phyloP scores from a whole-genome alignment of 64 coral and sea anemone genomes.

The Montipora efflorescens region DNA sequence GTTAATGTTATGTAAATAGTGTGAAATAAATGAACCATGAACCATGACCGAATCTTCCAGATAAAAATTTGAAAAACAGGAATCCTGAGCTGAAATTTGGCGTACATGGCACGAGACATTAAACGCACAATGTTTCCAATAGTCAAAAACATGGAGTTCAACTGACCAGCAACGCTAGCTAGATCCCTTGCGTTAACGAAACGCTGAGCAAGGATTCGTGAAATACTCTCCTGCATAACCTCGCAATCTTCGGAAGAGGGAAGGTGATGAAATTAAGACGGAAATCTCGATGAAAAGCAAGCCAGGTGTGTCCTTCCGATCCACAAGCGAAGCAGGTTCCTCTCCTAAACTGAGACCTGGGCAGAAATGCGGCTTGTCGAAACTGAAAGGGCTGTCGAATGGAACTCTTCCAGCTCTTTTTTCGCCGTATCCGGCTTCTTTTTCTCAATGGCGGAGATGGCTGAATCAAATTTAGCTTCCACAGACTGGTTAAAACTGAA shows the following conservation, averaged over 20 bases:
- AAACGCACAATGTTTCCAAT: too few species aligned
- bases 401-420: too few species aligned
- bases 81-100: background rate
- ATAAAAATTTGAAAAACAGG: conserved; percentile 17
- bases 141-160: too few species aligned
- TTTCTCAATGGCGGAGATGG: too few species aligned
- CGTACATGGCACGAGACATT: background rate
- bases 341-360: too few species aligned
- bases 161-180: conserved; percentile 43
- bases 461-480: too few species aligned
- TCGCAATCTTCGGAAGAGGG: background rate
- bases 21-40: background rate
- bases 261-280: conserved; percentile 20
- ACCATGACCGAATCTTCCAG: background rate
- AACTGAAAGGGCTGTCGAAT: too few species aligned
- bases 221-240: conserved; percentile 11
- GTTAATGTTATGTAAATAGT: too few species aligned
- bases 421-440: too few species aligned
- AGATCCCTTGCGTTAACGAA: conserved; percentile 12
- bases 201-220: conserved; percentile 12
- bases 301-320: background rate
- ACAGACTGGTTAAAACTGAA: background rate
- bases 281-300: conserved; percentile 41
- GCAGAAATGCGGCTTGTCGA: too few species aligned
- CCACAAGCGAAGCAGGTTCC: too few species aligned